phyloP scores from a whole-genome alignment of 2,888 invertebrate species.

The Hedychridium roseum region DNA sequence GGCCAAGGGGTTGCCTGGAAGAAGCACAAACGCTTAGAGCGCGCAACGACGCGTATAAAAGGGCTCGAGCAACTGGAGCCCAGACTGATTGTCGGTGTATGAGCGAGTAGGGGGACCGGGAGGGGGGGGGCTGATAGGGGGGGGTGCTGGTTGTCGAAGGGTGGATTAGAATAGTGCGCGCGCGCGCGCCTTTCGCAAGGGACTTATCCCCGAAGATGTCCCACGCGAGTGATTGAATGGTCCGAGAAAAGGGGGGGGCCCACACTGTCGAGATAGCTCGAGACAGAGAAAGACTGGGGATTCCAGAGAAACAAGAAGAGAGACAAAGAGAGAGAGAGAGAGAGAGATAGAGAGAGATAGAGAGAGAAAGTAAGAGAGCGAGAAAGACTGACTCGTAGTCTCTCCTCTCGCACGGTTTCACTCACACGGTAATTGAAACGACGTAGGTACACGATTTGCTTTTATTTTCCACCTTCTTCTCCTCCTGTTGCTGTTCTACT shows the following conservation, averaged over 20 bases:
- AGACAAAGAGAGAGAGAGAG: slow-evolving; percentile 9
- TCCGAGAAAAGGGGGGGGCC: slow-evolving; percentile 13
- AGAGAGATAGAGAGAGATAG: slow-evolving; percentile 12
- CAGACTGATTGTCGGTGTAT: slow-evolving; percentile 36
- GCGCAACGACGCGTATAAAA: slow-evolving; percentile 17
- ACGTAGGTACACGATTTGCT: slow-evolving; percentile 48
- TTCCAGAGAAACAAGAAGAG: slow-evolving; percentile 7
- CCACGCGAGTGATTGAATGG: too few species aligned
- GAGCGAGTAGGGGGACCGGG: slow-evolving; percentile 21
- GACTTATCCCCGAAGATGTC: too few species aligned
- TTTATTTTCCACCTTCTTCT: slow-evolving; percentile 3
- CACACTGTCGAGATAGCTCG: neutral
- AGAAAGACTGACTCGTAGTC: slow-evolving; percentile 16
- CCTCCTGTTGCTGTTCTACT: neutral
- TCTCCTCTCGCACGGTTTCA: slow-evolving; percentile 27
- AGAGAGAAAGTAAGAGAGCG: slow-evolving; percentile 8
- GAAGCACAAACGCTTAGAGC: slow-evolving; percentile 9
- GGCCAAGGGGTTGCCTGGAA: slow-evolving; percentile 9
- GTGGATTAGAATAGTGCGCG: neutral
- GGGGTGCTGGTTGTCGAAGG: neutral
- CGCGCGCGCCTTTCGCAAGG: neutral
- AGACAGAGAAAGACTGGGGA: neutral
- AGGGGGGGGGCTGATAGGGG: neutral
- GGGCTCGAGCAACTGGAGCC: too few species aligned
- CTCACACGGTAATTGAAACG: slow-evolving; percentile 56